Base-by-base conservation (phyloP, 2,888 invertebrate species). In the Odiellus spinosus region DNA sequence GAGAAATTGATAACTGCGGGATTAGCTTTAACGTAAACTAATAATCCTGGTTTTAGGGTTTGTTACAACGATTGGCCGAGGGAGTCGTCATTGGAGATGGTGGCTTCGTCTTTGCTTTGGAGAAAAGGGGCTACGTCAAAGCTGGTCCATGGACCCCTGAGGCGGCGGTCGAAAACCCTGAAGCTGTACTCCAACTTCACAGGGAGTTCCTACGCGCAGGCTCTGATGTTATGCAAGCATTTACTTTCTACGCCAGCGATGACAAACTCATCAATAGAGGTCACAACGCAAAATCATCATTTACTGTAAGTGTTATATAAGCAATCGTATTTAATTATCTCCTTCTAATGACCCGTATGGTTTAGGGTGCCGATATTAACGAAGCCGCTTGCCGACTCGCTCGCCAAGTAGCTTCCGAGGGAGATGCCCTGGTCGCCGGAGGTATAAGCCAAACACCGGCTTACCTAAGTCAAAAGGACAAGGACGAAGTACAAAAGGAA, bases 111-210 rank as follows among this genome's bases (percentile, higher is more conserved):
- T 67, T 67, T 50, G 65, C 64, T 14, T 54, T 67, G 44, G 67
- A 67, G 55, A 67, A 67, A 52, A 53, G 67, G 32, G 67, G 67
- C 10, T 68, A 67, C 48, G 65, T 67, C 14, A 65, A 66, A 53
- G 67, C 67, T 4, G 67, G 67, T n/a, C 65, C 67, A n/a, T 67
- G 66, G 66, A 68, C 67, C 2, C 67, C 67, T 0, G 67, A 67
- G 50, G 66, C 61, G 8, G 57, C 58, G 8, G 57, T 66, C 2
- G 67, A 68, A 50, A 54, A 67, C 49, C 67, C 67, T 3, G 65
- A 68, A 43, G 66, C 64, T 21, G 65, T 66, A 8, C 52, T 57
- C 6, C 61, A 62, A 41, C 57, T 66, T 10, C 66, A 67, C 45
- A 50, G 66, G 2, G 67, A 67, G 53, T 67, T 67, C 51, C 55